Percentiles rank a stretch among this genome's conserved stretches.
Evolutionary conservation across 2,888 invertebrate species (phyloP).

Genomic region (Platycnemis pennipes): DNA sequence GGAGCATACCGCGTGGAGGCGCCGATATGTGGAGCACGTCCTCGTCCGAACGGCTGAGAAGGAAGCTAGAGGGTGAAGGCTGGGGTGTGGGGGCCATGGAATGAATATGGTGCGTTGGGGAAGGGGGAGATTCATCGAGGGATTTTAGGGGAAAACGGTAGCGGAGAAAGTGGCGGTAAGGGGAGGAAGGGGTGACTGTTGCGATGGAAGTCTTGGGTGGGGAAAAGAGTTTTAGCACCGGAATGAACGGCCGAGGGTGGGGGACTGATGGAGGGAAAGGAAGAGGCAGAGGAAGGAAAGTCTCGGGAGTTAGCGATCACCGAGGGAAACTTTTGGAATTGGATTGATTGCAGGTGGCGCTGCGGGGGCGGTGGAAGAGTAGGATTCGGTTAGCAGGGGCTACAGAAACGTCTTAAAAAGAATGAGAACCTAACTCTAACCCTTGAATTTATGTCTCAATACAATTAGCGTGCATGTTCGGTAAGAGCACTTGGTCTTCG

Average conservation of each 20-base stretch:
- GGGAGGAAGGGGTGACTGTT: not conserved
- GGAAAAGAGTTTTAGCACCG: too few relatives aligned
- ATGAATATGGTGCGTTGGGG: not conserved
- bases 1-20: not conserved
- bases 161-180: not conserved
- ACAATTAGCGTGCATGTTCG: too few relatives aligned
- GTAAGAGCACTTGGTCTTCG: too few relatives aligned
- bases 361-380: not conserved
- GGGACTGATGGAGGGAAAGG: too few relatives aligned
- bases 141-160: not conserved
- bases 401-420: not conserved
- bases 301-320: not conserved
- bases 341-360: conserved; percentile 19
- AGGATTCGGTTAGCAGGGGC: not conserved
- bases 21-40: not conserved
- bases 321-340: not conserved
- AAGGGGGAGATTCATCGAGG: not conserved
- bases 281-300: too few relatives aligned
- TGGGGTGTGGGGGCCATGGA: not conserved
- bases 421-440: too few relatives aligned
- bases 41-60: not conserved
- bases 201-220: not conserved
- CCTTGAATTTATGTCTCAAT: too few relatives aligned
- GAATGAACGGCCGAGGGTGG: too few relatives aligned
- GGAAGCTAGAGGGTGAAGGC: not conserved